Base-by-base conservation (phyloP, 1,140 invertebrate species). In the Oscheius sp. region DNA sequence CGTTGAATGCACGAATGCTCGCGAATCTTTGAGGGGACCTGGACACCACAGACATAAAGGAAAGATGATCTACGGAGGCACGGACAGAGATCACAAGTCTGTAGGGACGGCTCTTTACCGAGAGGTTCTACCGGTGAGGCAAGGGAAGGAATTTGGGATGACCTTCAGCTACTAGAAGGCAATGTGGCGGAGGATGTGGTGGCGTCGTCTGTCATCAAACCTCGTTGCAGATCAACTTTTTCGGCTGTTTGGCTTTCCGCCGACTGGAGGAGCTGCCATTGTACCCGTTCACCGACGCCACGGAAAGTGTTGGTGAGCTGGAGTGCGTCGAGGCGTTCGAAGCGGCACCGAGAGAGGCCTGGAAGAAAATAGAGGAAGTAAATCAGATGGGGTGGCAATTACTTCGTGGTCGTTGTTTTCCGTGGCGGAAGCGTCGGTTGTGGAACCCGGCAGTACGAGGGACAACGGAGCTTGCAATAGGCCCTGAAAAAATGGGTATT, bases 141-240 rank as follows among this genome's bases (percentile, higher is more conserved):
- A 7, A 55, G 49, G 49, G 23, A 7, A 55, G 49, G 49, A 55
- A 7, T 13, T 7, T 55, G n/a, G 38, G 10, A 10, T 42, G 38
- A n/a, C 38, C 38, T 10, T 42, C 38, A 42, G n/a, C n/a, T n/a
- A n/a, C n/a, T n/a, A n/a, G n/a, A 42, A 42, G 38, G 38, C 38
- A 42, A 42, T 55, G n/a, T n/a, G n/a, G n/a, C n/a, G n/a, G n/a
- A n/a, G n/a, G n/a, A n/a, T n/a, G n/a, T n/a, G n/a, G n/a, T n/a
- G n/a, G n/a, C n/a, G n/a, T n/a, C n/a, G n/a, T 55, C 49, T 55
- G 49, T 55, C 49, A 55, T n/a, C n/a, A n/a, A 55, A 55, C 49
- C 49, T 55, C 7, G 4, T 55, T 26, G 7, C 7, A 13, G 28
- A 55, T 55, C 7, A 55, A 26, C 23, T 55, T 55, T 23, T 55